Evolutionary conservation across 2,797 vertebrate genomes (phyloP).

Genomic region (Oreortyx pictus): DNA sequence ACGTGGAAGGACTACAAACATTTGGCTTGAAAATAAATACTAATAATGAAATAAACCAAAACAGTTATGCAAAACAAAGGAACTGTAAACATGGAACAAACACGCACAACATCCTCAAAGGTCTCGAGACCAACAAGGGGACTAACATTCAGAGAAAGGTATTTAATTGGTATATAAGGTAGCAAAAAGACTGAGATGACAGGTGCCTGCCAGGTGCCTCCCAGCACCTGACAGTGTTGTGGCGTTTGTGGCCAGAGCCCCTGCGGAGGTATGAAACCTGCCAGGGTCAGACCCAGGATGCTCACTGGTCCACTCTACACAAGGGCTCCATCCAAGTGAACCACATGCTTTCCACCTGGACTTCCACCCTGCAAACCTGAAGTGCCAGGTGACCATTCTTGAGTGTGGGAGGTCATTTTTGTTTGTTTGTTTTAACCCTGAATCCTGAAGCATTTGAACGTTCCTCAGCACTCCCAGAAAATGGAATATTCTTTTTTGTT

Average conservation of each 20-base stretch:
- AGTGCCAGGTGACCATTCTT: not conserved
- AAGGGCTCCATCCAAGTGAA: not conserved
- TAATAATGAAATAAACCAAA: conserved; percentile 79
- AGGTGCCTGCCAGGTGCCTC: conserved; percentile 18
- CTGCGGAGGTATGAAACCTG: not conserved
- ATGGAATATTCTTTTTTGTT: not conserved
- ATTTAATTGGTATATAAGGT: conserved; percentile 83
- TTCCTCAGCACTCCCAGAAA: not conserved
- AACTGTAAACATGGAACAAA: conserved; percentile 80
- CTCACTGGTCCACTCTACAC: not conserved
- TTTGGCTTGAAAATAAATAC: conserved; percentile 87
- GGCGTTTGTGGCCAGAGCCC: not conserved
- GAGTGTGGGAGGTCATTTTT: not conserved
- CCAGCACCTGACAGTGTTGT: not conserved
- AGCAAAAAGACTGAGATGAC: conserved; percentile 73
- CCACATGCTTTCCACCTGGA: not conserved
- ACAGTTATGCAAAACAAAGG: conserved; percentile 75
- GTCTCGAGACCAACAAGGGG: conserved; percentile 72
- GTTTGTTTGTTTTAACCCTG: not conserved
- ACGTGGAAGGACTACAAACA: conserved; percentile 73
- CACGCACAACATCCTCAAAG: conserved; percentile 68
- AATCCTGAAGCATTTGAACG: not conserved
- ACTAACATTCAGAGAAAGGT: conserved; percentile 82
- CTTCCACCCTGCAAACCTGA: not conserved
- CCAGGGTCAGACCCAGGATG: not conserved